Percentiles rank a stretch among this genome's conserved stretches.
phyloP scores from a whole-genome alignment of 2,888 invertebrate species.

The Xanthia icteritia region DNA sequence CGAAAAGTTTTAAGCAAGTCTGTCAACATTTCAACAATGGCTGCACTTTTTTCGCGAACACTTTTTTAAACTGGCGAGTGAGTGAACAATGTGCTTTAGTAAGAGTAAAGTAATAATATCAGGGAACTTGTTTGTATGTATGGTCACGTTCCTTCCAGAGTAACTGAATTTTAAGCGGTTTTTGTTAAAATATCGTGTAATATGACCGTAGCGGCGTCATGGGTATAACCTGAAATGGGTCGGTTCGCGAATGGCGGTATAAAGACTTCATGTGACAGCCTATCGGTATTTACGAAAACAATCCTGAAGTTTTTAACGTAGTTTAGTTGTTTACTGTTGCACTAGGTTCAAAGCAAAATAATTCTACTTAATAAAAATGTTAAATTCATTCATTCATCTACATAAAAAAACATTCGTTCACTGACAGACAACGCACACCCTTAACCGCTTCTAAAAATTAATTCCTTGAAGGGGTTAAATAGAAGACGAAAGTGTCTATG shows the following conservation, averaged over 20 bases:
- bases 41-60: not conserved
- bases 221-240: constrained; percentile 20
- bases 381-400: too few species aligned
- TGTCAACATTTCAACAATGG: constrained; percentile 30
- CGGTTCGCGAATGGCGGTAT: not conserved
- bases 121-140: constrained; percentile 46
- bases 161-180: constrained; percentile 53
- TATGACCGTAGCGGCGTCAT: constrained; percentile 1
- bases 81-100: constrained; percentile 27
- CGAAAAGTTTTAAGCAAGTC: constrained; percentile 20
- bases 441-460: too few species aligned
- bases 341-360: not conserved
- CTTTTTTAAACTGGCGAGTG: constrained; percentile 18
- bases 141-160: constrained; percentile 48
- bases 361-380: not conserved
- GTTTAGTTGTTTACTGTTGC: not conserved
- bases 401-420: not conserved
- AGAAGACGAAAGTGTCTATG: too few species aligned
- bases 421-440: not conserved
- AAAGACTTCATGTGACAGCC: constrained; percentile 1
- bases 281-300: not conserved
- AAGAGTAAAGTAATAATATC: constrained; percentile 43
- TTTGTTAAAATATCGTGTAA: constrained; percentile 50
- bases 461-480: not conserved
- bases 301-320: not conserved